Evolutionary conservation across 2,888 invertebrate species (phyloP).

Genomic region (Cerastoderma edule): DNA sequence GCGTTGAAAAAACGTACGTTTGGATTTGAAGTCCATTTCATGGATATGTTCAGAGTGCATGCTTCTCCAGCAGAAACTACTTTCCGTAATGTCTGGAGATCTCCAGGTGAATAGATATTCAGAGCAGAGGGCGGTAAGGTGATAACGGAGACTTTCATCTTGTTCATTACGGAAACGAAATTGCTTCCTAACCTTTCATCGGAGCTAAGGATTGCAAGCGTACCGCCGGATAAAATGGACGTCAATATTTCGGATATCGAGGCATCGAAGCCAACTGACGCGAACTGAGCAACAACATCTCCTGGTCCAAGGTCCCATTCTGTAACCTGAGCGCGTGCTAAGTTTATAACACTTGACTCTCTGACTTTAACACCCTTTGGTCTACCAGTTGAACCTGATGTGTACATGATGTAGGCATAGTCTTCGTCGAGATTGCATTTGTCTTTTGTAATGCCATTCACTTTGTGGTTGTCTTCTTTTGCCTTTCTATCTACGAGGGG

Average conservation of each 20-base stretch:
- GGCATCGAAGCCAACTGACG: constrained; percentile 95
- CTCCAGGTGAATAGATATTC: constrained; percentile 85
- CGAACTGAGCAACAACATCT: constrained; percentile 92
- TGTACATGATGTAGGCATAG: constrained; percentile 87
- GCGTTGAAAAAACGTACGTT: constrained; percentile 91
- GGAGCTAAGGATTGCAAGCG: constrained; percentile 90
- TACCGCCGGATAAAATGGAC: constrained; percentile 89
- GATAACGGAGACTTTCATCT: constrained; percentile 84
- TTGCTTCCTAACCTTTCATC: constrained; percentile 91
- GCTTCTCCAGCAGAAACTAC: constrained; percentile 96
- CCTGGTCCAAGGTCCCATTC: constrained; percentile 91
- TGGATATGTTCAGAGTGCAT: constrained; percentile 88
- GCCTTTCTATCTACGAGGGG: background rate
- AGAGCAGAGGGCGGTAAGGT: constrained; percentile 93
- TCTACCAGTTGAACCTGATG: constrained; percentile 93
- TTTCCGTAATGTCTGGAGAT: constrained; percentile 84
- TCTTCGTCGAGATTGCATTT: constrained; percentile 33
- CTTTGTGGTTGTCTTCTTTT: background rate
- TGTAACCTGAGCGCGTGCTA: constrained; percentile 94
- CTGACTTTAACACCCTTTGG: constrained; percentile 94
- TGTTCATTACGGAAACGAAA: constrained; percentile 88
- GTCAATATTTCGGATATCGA: constrained; percentile 95
- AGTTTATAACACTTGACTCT: constrained; percentile 88
- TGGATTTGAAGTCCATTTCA: constrained; percentile 90
- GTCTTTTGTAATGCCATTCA: background rate